Evolutionary conservation across 1,140 invertebrate genomes (phyloP), one percentile per base, ranked within the genome.

Genomic region (Pristionchus pacificus): DNA sequence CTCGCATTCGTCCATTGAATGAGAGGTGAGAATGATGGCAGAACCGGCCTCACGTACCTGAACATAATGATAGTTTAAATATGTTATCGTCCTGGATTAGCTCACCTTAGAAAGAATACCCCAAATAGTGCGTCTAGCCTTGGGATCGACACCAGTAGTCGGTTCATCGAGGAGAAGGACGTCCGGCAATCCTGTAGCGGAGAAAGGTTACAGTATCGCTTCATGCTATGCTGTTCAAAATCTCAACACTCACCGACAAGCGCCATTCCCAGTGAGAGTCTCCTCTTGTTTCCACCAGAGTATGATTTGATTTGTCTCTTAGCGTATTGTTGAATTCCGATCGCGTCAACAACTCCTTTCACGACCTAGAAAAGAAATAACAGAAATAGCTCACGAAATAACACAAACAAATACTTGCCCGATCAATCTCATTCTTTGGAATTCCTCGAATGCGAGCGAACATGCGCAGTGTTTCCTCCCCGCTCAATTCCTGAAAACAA

Each of bases 391-490:
- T n/a, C n/a, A n/a, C n/a, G n/a, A n/a, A n/a, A n/a, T n/a, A n/a
- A n/a, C n/a, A n/a, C n/a, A n/a, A n/a, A n/a, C n/a, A n/a, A 28
- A 28, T 49, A 10, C 38, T 49, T 19, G 19, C 71, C 15, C 68
- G 68, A 0, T n/a, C 55, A 68, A 80, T 79, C 1, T 77, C 71
- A 2, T 65, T 58, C 29, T 77, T 71, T n/a, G 60, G 68, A 27
- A 80, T 77, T 33, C 79, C 78, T 38, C 79, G 60, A 24, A 80
- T 74, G 60, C 78, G 63, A 25, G 78, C 78, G 59, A 78, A 79
- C 78, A 80, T 77, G 69, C 71, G 78, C 14, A 96, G 84, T 65
- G 90, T 91, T 83, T 95, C 90, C 68, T 88, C 84, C 0, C 91
- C 92, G 0, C 91, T 93, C 57, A 93, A 85, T 78, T 91, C 89